These are phyloP conservation scores for Aphelenchoides fujianensis DNA, from an alignment of 1,140 invertebrate genomes.

Conservation along the genomic window DNA sequence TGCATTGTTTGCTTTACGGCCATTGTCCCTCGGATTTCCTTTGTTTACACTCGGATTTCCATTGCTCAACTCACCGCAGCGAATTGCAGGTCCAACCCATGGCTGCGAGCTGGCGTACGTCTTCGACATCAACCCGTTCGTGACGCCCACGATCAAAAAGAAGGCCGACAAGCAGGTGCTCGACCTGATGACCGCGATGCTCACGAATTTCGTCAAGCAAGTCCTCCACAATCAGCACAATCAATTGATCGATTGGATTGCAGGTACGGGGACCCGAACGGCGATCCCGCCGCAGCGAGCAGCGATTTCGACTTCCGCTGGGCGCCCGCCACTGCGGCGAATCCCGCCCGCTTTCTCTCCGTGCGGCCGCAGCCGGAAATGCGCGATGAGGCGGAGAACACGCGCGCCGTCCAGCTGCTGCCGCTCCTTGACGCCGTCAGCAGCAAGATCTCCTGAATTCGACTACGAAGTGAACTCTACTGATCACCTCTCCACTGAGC, in stretches of 20 bases:
- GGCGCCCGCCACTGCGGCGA: background rate
- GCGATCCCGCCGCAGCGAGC: background rate
- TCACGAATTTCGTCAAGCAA: conserved; percentile 11
- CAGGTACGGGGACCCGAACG: conserved; percentile 19
- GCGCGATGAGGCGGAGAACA: background rate
- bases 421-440: background rate
- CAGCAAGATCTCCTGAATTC: too few relatives aligned
- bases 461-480: too few relatives aligned
- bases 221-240: too few relatives aligned
- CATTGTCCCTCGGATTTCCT: too few relatives aligned
- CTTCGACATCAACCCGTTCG: conserved; percentile 12
- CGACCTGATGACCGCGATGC: background rate
- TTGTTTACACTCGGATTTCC: background rate
- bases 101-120: conserved; percentile 1
- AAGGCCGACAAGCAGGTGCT: conserved; percentile 5
- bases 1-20: too few relatives aligned
- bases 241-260: background rate
- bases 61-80: background rate
- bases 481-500: too few relatives aligned
- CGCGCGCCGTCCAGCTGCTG: background rate
- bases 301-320: conserved; percentile 6
- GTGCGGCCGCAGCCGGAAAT: background rate
- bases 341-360: background rate
- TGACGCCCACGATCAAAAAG: background rate
- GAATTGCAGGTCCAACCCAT: conserved; percentile 10